These are phyloP conservation scores for Hippasteria phrygiana DNA, from an alignment of 53 echinoderm and acorn worm species.

Conservation along the genomic window DNA sequence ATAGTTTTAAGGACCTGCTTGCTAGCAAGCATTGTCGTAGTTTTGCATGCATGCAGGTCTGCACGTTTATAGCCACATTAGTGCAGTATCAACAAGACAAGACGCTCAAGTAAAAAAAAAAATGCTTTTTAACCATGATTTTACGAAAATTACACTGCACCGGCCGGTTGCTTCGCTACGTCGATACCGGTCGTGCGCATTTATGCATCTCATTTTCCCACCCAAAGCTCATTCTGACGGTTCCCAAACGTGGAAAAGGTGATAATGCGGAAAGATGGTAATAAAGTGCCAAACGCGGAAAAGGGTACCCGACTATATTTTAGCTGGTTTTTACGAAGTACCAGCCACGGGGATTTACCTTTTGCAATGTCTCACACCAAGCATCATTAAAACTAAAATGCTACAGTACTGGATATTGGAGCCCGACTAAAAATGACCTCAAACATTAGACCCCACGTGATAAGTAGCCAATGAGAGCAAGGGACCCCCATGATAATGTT, in stretches of 20 bases:
- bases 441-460: conserved; percentile 60
- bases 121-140: no score
- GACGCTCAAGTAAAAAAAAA: no score
- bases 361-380: conserved; percentile 28
- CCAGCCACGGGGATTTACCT: conserved; percentile 60
- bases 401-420: not conserved
- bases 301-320: conserved; percentile 45
- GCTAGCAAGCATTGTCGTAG: no score
- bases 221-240: not conserved
- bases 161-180: no score
- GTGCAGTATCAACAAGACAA: no score
- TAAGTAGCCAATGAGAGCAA: conserved; percentile 60
- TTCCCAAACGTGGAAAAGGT: not conserved
- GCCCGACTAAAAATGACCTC: conserved; percentile 53
- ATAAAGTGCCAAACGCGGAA: conserved; percentile 19
- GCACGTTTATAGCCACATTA: not conserved
- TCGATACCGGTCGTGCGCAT: no score
- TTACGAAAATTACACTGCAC: no score
- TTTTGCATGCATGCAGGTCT: no score
- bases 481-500: conserved; percentile 75
- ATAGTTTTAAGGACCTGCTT: no score
- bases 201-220: not conserved
- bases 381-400: no score
- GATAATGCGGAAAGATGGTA: conserved; percentile 3
- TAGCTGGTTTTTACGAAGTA: conserved; percentile 23